A percentile compares a stretch with the other conserved stretches of the same genome.
These are phyloP conservation scores for Tursiops truncatus DNA, from an alignment of 2,113 vertebrate genomes.

Conservation along the genomic window DNA sequence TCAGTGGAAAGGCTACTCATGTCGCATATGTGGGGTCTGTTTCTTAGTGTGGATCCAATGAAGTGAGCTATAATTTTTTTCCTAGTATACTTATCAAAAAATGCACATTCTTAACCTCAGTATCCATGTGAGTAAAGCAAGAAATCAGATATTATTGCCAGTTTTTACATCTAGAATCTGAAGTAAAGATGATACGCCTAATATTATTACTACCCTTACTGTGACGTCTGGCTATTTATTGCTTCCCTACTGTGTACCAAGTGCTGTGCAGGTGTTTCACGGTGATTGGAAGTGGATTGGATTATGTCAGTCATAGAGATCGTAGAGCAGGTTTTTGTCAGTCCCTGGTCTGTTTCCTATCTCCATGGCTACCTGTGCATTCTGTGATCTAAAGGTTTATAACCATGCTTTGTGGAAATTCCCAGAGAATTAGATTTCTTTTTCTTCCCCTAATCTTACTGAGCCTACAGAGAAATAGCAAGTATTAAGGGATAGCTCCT, in stretches of 20 bases:
- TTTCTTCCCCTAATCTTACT: neutral
- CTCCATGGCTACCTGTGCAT: neutral
- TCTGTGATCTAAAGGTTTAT: conserved; percentile 4
- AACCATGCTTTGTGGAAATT: neutral
- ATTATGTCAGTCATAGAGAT: neutral
- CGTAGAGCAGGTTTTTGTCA: neutral
- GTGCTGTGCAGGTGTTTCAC: neutral
- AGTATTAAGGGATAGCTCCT: neutral
- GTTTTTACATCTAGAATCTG: neutral
- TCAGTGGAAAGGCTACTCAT: neutral
- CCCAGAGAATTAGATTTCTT: neutral
- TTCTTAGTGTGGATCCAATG: neutral
- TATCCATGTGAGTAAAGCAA: conserved; percentile 12
- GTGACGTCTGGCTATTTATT: neutral
- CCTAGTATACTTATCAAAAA: conserved; percentile 4
- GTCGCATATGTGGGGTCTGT: neutral
- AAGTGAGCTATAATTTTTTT: neutral
- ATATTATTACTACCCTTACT: neutral
- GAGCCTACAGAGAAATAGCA: neutral
- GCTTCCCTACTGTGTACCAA: neutral
- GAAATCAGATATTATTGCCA: neutral
- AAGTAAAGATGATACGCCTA: neutral
- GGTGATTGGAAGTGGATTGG: neutral
- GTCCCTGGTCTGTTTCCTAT: neutral
- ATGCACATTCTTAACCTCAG: conserved; percentile 33